These are phyloP conservation scores for Troides aeacus DNA, from an alignment of 2,888 invertebrate genomes.

Conservation along the genomic window DNA sequence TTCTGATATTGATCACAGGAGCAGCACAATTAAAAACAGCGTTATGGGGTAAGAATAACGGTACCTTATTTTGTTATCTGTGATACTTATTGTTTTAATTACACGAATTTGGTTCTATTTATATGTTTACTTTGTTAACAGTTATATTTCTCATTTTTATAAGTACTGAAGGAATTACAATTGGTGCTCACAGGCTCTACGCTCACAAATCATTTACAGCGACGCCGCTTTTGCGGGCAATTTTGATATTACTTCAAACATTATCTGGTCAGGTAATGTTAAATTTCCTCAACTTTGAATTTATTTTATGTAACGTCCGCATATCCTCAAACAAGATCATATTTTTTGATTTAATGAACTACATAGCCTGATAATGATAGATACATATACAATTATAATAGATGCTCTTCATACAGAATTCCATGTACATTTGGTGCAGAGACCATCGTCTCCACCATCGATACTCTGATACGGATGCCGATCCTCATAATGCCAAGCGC, in stretches of 20 bases:
- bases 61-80: constrained; percentile 32
- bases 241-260: constrained; percentile 84
- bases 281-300: neutral
- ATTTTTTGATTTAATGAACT: no score
- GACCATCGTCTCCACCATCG: constrained; percentile 92
- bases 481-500: constrained; percentile 88
- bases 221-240: constrained; percentile 78
- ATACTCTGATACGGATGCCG: constrained; percentile 84
- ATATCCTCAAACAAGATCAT: no score
- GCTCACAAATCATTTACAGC: constrained; percentile 90
- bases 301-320: neutral
- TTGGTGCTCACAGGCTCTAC: constrained; percentile 90
- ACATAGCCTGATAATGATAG: neutral
- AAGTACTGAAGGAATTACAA: constrained; percentile 83
- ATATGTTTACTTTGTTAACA: constrained; percentile 37
- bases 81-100: neutral
- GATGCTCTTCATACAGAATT: constrained; percentile 75
- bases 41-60: constrained; percentile 50
- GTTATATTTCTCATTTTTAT: constrained; percentile 43
- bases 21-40: constrained; percentile 43
- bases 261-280: constrained; percentile 86
- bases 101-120: neutral
- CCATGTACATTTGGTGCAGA: constrained; percentile 87
- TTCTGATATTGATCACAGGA: constrained; percentile 47
- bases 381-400: neutral